A percentile compares a stretch with the other conserved stretches of the same genome.
These are phyloP conservation scores for Rhinolophus ferrumequinum DNA, from an alignment of 2,113 vertebrate genomes.

Conservation along the genomic window DNA sequence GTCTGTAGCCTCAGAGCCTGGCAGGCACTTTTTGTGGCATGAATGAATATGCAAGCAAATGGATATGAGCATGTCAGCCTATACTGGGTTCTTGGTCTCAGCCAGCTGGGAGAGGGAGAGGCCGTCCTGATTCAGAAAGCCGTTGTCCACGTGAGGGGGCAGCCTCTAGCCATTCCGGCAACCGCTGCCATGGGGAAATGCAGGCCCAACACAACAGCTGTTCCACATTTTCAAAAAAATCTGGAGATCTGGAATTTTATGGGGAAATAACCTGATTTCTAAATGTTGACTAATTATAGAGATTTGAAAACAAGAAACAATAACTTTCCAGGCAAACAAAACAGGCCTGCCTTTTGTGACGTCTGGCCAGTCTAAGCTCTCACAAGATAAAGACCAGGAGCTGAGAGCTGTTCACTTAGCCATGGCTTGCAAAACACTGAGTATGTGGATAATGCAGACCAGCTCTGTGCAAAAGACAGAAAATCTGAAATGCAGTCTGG, in stretches of 20 bases:
- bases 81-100: accelerated
- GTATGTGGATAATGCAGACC: background rate
- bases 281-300: slow-evolving; percentile 13
- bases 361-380: background rate
- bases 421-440: background rate
- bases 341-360: background rate
- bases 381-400: background rate
- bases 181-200: background rate
- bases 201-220: background rate
- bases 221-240: background rate
- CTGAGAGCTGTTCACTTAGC: background rate
- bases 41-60: background rate
- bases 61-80: no score
- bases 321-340: slow-evolving; percentile 1
- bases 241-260: background rate
- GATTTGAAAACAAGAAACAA: slow-evolving; percentile 31
- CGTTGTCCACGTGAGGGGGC: accelerated
- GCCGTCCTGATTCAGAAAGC: accelerated
- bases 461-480: background rate
- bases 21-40: background rate
- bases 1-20: background rate
- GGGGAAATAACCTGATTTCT: slow-evolving; percentile 42
- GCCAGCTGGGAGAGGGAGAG: background rate
- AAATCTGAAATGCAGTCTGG: background rate
- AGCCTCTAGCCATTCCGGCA: background rate